Evolutionary conservation across 2,113 vertebrate genomes (phyloP).

Genomic region (Petrocephalus microphthalmus): DNA sequence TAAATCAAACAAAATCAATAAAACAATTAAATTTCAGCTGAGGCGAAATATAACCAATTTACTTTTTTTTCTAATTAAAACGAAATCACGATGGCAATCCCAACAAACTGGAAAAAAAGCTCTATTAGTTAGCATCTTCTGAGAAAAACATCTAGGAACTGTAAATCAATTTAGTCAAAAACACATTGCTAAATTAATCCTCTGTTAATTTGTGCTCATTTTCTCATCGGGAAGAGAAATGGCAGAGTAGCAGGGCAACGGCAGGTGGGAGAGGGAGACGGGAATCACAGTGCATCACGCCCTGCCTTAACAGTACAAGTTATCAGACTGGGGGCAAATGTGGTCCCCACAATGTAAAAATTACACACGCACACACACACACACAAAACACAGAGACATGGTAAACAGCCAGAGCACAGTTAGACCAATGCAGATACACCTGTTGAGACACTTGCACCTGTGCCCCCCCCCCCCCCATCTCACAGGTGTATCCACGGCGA

Average conservation of each 20-base stretch:
- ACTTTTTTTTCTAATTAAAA: conserved; percentile 30
- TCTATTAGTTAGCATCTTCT: conserved; percentile 18
- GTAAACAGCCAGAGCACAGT: not conserved
- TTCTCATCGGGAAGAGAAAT: not conserved
- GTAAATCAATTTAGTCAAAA: conserved; percentile 19
- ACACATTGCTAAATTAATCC: not conserved
- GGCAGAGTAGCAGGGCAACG: not conserved
- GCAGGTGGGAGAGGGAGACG: not conserved
- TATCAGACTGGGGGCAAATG: too few relatives aligned
- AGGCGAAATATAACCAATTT: conserved; percentile 15
- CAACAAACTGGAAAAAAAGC: conserved; percentile 21
- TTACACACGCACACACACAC: too few relatives aligned
- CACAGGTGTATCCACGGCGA: conserved; percentile 5
- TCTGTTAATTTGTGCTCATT: conserved; percentile 1
- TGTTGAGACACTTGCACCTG: not conserved
- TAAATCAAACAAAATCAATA: conserved; percentile 31
- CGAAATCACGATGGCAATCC: conserved; percentile 11
- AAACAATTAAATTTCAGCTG: conserved; percentile 27
- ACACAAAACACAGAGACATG: not conserved
- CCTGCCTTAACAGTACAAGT: too few relatives aligned
- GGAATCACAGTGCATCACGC: too few relatives aligned
- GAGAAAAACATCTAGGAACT: conserved; percentile 13
- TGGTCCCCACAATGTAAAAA: too few relatives aligned
- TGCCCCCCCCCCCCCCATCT: not conserved
- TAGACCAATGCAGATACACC: not conserved